These are phyloP conservation scores for Drosophila neocordata DNA, from an alignment of 1,140 invertebrate species.

Conservation along the genomic window DNA sequence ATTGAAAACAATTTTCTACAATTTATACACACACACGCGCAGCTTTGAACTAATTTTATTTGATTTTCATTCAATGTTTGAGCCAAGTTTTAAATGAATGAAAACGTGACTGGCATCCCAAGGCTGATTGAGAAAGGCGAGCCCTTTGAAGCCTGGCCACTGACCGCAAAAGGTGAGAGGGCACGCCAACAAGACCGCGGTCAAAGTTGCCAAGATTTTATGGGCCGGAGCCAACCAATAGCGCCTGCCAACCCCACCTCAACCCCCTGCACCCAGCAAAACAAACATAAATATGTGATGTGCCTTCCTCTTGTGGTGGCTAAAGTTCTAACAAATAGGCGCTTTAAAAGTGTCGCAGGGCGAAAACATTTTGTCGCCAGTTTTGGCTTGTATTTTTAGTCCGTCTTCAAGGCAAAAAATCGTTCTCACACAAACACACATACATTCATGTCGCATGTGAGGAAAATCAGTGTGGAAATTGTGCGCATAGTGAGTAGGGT, in stretches of 20 bases:
- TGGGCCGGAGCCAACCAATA: neutral
- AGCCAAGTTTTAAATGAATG: constrained; percentile 68
- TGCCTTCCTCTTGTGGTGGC: constrained; percentile 34
- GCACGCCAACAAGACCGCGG: constrained; percentile 12
- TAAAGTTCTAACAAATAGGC: constrained; percentile 50
- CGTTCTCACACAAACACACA: neutral
- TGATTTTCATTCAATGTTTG: constrained; percentile 56
- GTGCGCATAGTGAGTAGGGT: constrained; percentile 28
- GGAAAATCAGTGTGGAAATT: constrained; percentile 56
- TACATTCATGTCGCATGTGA: neutral
- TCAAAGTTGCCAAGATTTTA: constrained; percentile 7
- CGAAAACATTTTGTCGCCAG: constrained; percentile 68
- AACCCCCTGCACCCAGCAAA: neutral
- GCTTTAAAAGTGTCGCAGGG: constrained; percentile 48
- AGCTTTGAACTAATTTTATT: constrained; percentile 66
- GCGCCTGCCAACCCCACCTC: too few species aligned
- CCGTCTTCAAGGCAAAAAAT: constrained; percentile 21
- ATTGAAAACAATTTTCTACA: constrained; percentile 60
- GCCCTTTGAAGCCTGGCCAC: constrained; percentile 4
- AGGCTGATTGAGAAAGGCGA: neutral
- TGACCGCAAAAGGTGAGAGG: constrained; percentile 40
- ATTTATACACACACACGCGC: constrained; percentile 43
- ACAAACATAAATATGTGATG: neutral
- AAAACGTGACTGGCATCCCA: constrained; percentile 59
- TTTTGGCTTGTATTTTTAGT: constrained; percentile 22